A percentile compares a stretch with the other conserved stretches of the same genome.
These are phyloP conservation scores for Sussaba pulchella DNA, from an alignment of 2,888 invertebrate species.

Conservation along the genomic window DNA sequence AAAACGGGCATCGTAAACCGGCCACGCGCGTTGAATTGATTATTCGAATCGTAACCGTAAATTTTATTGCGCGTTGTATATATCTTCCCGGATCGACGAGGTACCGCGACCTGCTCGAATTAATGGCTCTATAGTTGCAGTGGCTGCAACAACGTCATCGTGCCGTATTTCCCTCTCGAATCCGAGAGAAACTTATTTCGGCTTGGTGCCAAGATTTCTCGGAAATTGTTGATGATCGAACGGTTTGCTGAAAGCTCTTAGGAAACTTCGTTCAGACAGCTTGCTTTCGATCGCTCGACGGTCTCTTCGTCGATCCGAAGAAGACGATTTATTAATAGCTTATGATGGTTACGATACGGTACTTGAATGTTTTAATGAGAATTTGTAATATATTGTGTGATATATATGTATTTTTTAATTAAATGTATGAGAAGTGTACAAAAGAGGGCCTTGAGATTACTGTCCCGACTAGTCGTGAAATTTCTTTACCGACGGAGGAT, in stretches of 20 bases:
- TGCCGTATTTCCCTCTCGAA: slow-evolving; percentile 39
- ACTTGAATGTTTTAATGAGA: not conserved
- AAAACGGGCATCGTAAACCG: slow-evolving; percentile 42
- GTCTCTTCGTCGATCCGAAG: not conserved
- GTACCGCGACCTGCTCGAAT: slow-evolving; percentile 21
- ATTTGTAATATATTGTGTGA: too few relatives aligned
- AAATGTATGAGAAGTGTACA: too few relatives aligned
- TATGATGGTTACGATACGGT: not conserved
- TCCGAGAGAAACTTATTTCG: slow-evolving; percentile 42
- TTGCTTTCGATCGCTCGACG: not conserved
- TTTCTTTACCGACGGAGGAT: too few relatives aligned
- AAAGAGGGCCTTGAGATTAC: too few relatives aligned
- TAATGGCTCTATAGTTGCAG: not conserved
- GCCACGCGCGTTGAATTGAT: slow-evolving; percentile 26
- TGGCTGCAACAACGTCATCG: slow-evolving; percentile 32
- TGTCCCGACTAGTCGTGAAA: too few relatives aligned
- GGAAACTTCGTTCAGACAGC: not conserved
- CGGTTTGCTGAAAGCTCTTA: slow-evolving; percentile 13
- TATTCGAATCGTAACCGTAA: slow-evolving; percentile 31
- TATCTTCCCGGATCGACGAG: not conserved
- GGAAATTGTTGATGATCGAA: slow-evolving; percentile 41
- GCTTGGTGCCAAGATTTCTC: slow-evolving; percentile 60
- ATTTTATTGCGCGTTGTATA: slow-evolving; percentile 6
- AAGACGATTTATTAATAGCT: not conserved
- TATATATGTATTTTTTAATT: too few relatives aligned